Conservation (phyloP, 2,797 vertebrate species). For the Channa striata region DNA sequence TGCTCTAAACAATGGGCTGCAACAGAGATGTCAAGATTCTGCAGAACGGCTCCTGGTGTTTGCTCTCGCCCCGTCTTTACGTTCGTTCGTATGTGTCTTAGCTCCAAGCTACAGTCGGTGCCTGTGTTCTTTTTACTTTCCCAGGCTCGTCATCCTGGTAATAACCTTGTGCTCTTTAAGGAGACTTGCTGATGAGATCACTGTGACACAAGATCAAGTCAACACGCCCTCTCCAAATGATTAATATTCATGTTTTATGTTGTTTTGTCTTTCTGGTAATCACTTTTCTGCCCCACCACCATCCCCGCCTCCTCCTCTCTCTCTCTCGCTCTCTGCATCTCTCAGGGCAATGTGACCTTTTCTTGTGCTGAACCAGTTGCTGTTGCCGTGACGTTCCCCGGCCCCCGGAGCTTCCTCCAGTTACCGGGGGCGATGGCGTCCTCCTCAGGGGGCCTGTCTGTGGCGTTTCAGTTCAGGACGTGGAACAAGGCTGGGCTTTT, state of each 20-base stretch:
- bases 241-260: conserved; percentile 69
- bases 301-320: neutral
- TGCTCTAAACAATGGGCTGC: conserved; percentile 42
- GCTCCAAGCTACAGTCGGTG: conserved; percentile 30
- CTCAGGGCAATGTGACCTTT: conserved; percentile 91
- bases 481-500: conserved; percentile 92
- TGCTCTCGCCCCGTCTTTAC: conserved; percentile 3
- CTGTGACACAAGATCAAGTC: conserved; percentile 49
- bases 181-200: conserved; percentile 73
- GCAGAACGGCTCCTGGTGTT: neutral
- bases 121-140: conserved; percentile 53
- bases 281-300: conserved; percentile 8
- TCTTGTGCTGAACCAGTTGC: conserved; percentile 87
- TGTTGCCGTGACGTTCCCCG: conserved; percentile 90
- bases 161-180: conserved; percentile 65
- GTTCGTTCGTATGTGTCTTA: conserved; percentile 37
- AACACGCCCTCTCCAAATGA: conserved; percentile 53
- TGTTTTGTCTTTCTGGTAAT: conserved; percentile 36
- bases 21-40: conserved; percentile 42
- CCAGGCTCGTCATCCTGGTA: conserved; percentile 66
- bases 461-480: conserved; percentile 91
- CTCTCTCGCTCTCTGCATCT: conserved; percentile 26
- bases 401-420: conserved; percentile 87
- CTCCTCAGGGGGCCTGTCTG: conserved; percentile 67
- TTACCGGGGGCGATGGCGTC: conserved; percentile 71